Conservation (phyloP, 1,140 invertebrate genomes). For the Drosophila novamexicana region DNA sequence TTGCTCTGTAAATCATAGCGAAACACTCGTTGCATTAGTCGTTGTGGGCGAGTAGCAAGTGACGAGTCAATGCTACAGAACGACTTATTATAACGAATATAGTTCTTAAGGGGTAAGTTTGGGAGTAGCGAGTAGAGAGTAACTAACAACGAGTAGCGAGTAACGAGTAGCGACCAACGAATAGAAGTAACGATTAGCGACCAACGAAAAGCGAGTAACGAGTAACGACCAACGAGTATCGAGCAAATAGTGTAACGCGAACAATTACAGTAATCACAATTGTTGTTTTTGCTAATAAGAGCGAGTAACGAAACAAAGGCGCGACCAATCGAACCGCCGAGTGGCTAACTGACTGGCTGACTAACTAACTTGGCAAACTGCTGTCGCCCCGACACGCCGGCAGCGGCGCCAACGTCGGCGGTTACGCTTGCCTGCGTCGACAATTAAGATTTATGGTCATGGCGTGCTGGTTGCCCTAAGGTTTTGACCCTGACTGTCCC, state of each 20-base stretch:
- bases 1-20: constrained; percentile 35
- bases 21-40: constrained; percentile 13
- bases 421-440: constrained; percentile 75
- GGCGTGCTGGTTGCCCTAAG: constrained; percentile 65
- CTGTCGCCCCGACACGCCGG: constrained; percentile 32
- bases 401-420: constrained; percentile 30
- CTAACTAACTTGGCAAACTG: constrained; percentile 20
- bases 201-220: background rate
- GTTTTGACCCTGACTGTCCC: constrained; percentile 33
- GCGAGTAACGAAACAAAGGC: constrained; percentile 20
- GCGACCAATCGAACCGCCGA: constrained; percentile 2
- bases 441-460: constrained; percentile 82
- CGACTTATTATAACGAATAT: background rate
- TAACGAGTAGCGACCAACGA: background rate
- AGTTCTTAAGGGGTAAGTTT: background rate
- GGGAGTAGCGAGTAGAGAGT: background rate
- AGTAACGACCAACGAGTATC: background rate
- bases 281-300: background rate
- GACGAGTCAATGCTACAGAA: background rate
- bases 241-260: background rate
- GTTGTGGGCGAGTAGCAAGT: background rate
- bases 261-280: background rate
- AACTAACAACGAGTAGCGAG: background rate
- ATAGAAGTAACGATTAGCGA: background rate
- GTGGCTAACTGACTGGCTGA: constrained; percentile 32